These are phyloP conservation scores for Hypsibius dujardini DNA, from an alignment of 1,140 invertebrate species.

Conservation along the genomic window DNA sequence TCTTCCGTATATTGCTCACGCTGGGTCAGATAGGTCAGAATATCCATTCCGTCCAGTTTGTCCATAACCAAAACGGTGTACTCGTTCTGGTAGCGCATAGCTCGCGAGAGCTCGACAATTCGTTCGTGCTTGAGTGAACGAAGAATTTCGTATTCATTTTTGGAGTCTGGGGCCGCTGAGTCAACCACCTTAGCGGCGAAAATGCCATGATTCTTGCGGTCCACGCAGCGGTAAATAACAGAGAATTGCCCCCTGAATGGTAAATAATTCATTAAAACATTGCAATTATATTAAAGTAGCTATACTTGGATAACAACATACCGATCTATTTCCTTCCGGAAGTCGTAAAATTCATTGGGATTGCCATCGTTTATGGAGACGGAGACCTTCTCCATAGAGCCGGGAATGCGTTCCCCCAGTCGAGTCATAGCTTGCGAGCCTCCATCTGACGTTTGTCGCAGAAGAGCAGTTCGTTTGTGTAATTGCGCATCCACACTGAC, in stretches of 20 bases:
- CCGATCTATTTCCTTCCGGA: slow-evolving; percentile 57
- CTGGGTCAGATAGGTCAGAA: slow-evolving; percentile 65
- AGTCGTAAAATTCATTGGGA: slow-evolving; percentile 50
- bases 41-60: slow-evolving; percentile 72
- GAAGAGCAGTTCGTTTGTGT: neutral
- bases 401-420: neutral
- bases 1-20: slow-evolving; percentile 75
- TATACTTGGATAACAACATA: slow-evolving; percentile 22
- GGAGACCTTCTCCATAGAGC: slow-evolving; percentile 13
- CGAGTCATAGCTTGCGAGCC: neutral
- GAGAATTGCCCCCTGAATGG: slow-evolving; percentile 57
- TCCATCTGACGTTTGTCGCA: neutral
- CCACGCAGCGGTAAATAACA: slow-evolving; percentile 59
- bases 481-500: neutral
- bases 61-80: slow-evolving; percentile 53
- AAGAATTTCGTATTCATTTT: slow-evolving; percentile 58
- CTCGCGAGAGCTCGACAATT: slow-evolving; percentile 50
- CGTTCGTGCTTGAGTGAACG: slow-evolving; percentile 61
- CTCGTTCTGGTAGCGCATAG: slow-evolving; percentile 35
- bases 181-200: slow-evolving; percentile 57
- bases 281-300: slow-evolving; percentile 10
- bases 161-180: slow-evolving; percentile 32
- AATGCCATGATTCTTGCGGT: slow-evolving; percentile 49
- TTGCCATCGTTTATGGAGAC: slow-evolving; percentile 28
- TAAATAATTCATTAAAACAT: slow-evolving; percentile 17